Evolutionary conservation across 2,113 vertebrate species (phyloP).

Genomic region (Oncorhynchus clarkii): DNA sequence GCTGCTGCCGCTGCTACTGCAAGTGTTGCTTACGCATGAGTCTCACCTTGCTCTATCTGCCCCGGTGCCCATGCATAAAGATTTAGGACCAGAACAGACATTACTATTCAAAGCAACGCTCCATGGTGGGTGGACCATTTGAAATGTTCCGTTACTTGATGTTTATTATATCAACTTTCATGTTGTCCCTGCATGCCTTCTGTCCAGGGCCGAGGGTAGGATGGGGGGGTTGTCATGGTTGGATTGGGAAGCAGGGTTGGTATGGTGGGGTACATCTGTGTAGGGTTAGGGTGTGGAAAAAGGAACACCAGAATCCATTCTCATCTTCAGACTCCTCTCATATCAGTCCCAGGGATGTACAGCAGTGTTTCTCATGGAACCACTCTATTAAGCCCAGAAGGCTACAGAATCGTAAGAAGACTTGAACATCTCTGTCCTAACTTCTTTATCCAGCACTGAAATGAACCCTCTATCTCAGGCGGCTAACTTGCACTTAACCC

Average conservation of each 20-base stretch:
- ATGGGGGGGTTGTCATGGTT: neutral
- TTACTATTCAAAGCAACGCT: neutral
- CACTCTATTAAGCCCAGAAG: neutral
- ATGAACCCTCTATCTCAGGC: neutral
- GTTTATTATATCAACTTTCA: neutral
- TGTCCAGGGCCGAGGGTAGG: neutral
- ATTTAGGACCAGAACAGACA: neutral
- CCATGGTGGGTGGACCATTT: no score
- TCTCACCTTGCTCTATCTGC: slow-evolving; percentile 48
- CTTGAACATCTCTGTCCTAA: neutral
- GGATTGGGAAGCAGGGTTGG: neutral
- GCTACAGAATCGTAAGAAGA: neutral
- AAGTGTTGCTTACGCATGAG: slow-evolving; percentile 77
- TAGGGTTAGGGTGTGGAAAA: neutral
- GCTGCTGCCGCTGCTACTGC: slow-evolving; percentile 66
- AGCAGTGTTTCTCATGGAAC: neutral
- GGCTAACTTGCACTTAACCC: neutral
- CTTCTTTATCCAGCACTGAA: neutral
- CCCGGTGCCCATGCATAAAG: slow-evolving; percentile 9
- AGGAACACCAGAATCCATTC: neutral
- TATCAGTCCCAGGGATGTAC: no score
- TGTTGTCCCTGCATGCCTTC: neutral
- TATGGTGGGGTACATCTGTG: neutral
- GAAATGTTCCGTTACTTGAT: slow-evolving; percentile 9
- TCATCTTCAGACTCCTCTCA: neutral